Conservation (phyloP, 64 coral and sea anemone genomes). For the Astreopora myriophthalma region DNA sequence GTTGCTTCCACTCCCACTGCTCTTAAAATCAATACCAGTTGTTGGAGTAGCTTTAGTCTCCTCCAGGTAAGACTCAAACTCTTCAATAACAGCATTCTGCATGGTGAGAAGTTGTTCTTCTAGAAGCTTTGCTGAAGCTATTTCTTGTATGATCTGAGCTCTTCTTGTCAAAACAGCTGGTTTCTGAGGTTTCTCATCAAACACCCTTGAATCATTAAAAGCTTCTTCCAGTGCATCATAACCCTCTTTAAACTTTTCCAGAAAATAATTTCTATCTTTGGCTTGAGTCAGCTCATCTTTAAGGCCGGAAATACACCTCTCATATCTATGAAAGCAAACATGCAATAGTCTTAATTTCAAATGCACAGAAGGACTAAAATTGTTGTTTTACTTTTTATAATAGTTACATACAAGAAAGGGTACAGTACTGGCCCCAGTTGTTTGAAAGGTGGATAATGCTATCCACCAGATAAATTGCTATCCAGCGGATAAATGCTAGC, state of each 20-base stretch:
- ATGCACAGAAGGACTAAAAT: not conserved
- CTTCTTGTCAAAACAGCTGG: constrained; percentile 70
- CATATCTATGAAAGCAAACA: constrained; percentile 30
- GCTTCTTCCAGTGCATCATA: constrained; percentile 88
- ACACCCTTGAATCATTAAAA: constrained; percentile 70
- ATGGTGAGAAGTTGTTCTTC: constrained; percentile 88
- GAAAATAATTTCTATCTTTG: constrained; percentile 63
- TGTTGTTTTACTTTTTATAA: too few relatives aligned
- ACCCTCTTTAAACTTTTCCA: constrained; percentile 81
- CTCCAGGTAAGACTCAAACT: constrained; percentile 86
- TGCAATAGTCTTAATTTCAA: not conserved
- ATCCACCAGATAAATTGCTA: too few relatives aligned
- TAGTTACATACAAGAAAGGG: too few relatives aligned
- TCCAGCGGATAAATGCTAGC: too few relatives aligned
- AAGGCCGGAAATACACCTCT: constrained; percentile 70
- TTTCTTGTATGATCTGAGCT: constrained; percentile 82
- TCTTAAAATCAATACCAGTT: constrained; percentile 3
- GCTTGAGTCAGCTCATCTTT: constrained; percentile 75
- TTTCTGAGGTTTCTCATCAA: constrained; percentile 58
- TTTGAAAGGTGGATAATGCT: too few relatives aligned
- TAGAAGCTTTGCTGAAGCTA: constrained; percentile 82
- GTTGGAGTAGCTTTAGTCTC: constrained; percentile 45
- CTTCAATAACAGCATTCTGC: constrained; percentile 89
- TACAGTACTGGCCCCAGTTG: too few relatives aligned
- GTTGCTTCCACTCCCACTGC: not conserved